These are phyloP conservation scores for Phoxinus dragarum DNA, from an alignment of 2,797 vertebrate genomes.

Conservation along the genomic window DNA sequence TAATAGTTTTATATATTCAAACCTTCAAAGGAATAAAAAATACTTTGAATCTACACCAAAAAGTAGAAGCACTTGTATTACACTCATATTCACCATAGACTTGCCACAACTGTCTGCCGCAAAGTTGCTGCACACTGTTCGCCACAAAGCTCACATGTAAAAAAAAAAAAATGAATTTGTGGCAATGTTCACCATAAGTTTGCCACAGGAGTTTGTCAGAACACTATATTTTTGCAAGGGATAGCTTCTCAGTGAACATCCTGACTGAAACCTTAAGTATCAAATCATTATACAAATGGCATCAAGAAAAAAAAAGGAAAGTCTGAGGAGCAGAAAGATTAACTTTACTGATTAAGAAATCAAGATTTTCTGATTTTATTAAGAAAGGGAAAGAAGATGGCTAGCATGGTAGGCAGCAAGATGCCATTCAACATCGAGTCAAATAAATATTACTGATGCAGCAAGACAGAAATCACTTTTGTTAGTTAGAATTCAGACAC, in stretches of 20 bases:
- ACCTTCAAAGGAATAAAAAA: not conserved
- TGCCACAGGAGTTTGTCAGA: constrained; percentile 13
- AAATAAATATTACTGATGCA: not conserved
- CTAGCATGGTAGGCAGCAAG: not conserved
- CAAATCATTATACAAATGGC: not conserved
- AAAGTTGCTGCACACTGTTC: constrained; percentile 20
- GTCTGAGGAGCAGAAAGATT: not conserved
- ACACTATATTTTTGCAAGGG: constrained; percentile 36
- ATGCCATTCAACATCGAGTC: not conserved
- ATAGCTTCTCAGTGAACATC: constrained; percentile 1
- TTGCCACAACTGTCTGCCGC: constrained; percentile 13
- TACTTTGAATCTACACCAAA: not conserved
- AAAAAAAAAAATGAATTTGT: not conserved
- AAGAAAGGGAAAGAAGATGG: not conserved
- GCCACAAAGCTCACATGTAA: not conserved
- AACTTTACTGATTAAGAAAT: not conserved
- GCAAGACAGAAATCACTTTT: not conserved
- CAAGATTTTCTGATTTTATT: not conserved
- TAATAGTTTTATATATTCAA: not conserved
- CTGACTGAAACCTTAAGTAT: not conserved
- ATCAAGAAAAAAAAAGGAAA: not conserved
- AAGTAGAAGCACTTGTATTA: not conserved
- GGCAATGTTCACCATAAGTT: not conserved
- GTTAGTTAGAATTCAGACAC: not conserved
- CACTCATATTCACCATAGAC: constrained; percentile 8